A percentile compares a stretch with the other conserved stretches of the same genome.
Conservation (phyloP, 2,888 invertebrate species). For the Trissoscelio sp. region DNA sequence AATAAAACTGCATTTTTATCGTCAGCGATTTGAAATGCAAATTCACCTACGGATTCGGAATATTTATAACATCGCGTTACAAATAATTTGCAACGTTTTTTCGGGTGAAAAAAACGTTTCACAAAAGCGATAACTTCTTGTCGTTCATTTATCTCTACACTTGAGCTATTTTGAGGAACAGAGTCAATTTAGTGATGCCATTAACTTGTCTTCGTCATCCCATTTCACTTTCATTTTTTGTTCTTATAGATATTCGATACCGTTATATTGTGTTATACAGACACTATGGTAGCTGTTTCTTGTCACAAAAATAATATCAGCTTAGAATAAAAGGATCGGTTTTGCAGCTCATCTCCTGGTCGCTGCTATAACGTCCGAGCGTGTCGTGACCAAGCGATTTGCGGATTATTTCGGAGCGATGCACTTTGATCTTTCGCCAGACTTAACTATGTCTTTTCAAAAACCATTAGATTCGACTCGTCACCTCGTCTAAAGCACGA, state of each 20-base stretch:
- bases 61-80: background rate
- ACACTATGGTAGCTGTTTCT: background rate
- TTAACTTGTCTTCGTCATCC: slow-evolving; percentile 41
- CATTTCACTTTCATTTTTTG: slow-evolving; percentile 32
- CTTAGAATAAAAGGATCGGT: slow-evolving; percentile 43
- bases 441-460: slow-evolving; percentile 36
- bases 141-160: slow-evolving; percentile 17
- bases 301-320: slow-evolving; percentile 18
- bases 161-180: slow-evolving; percentile 30
- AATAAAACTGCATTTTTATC: slow-evolving; percentile 14
- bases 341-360: slow-evolving; percentile 18
- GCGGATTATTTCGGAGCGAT: slow-evolving; percentile 30
- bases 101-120: background rate
- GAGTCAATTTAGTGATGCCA: slow-evolving; percentile 24
- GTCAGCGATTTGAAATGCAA: slow-evolving; percentile 23
- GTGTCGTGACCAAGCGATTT: slow-evolving; percentile 35
- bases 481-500: slow-evolving; percentile 24
- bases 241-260: slow-evolving; percentile 3
- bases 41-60: background rate
- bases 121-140: background rate
- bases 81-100: slow-evolving; percentile 19
- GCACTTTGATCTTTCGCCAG: slow-evolving; percentile 49
- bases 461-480: slow-evolving; percentile 46
- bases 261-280: slow-evolving; percentile 17
- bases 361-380: background rate